A percentile compares a stretch with the other conserved stretches of the same genome.
Evolutionary conservation across 2,888 invertebrate genomes (phyloP).

Genomic region (Drosophila seclusa): DNA sequence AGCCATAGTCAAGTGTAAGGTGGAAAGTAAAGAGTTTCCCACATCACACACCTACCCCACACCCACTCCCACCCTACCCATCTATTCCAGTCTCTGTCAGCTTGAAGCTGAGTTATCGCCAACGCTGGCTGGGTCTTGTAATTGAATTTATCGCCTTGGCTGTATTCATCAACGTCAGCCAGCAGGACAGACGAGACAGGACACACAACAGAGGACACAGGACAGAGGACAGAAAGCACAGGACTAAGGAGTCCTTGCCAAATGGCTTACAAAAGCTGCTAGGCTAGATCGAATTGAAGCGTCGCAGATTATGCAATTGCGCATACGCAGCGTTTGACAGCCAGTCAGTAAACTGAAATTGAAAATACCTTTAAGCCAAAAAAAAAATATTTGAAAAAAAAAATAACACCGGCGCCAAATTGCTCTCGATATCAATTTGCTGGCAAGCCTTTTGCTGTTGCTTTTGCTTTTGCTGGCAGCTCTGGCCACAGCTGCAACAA

Average conservation of each 20-base stretch:
- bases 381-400: background rate
- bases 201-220: background rate
- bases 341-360: constrained; percentile 37
- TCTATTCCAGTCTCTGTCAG: constrained; percentile 17
- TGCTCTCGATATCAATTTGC: constrained; percentile 76
- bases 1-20: constrained; percentile 54
- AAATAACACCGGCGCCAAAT: constrained; percentile 58
- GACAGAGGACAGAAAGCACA: background rate
- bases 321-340: constrained; percentile 63
- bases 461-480: constrained; percentile 39
- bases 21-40: constrained; percentile 51
- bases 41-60: background rate
- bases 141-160: constrained; percentile 74
- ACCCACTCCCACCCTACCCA: background rate
- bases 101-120: constrained; percentile 68
- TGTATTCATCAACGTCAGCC: constrained; percentile 75
- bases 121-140: constrained; percentile 56
- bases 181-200: constrained; percentile 9
- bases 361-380: constrained; percentile 45
- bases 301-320: constrained; percentile 70
- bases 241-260: constrained; percentile 7
- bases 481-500: constrained; percentile 71
- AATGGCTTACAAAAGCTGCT: constrained; percentile 44
- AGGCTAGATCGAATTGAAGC: constrained; percentile 56
- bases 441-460: constrained; percentile 56